phyloP scores from a whole-genome alignment of 2,113 vertebrate genomes.

The Hepsetus odoe region DNA sequence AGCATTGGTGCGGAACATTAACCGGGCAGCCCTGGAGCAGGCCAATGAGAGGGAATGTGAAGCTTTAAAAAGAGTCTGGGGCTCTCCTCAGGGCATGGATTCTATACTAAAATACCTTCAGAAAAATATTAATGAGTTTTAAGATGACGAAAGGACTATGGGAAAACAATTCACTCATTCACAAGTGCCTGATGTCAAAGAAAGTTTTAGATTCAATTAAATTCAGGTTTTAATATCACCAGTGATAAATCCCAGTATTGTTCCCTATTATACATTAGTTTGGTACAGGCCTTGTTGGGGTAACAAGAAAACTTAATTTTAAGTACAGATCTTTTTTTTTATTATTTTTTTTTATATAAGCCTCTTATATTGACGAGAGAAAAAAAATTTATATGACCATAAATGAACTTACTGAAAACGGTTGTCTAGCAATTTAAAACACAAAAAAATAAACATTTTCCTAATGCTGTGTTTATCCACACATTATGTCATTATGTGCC shows the following conservation, averaged over 20 bases:
- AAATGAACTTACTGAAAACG: neutral
- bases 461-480: neutral
- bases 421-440: neutral
- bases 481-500: neutral
- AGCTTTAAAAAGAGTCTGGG: conserved; percentile 93
- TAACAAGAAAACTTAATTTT: too few species aligned
- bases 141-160: conserved; percentile 55
- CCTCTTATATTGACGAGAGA: neutral
- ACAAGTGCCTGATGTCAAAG: conserved; percentile 51
- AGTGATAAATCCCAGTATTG: conserved; percentile 33
- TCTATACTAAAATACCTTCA: conserved; percentile 94
- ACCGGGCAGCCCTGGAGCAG: conserved; percentile 88
- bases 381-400: neutral
- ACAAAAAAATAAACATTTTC: neutral
- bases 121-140: conserved; percentile 89
- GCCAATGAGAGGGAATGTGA: conserved; percentile 95
- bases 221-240: too few species aligned
- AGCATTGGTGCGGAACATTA: conserved; percentile 88
- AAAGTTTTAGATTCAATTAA: neutral
- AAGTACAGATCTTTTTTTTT: too few species aligned
- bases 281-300: too few species aligned
- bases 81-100: conserved; percentile 93
- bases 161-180: neutral
- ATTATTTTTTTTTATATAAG: neutral
- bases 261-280: neutral